Conservation (phyloP, 1,140 invertebrate genomes). For the Zaprionus camerounensis region DNA sequence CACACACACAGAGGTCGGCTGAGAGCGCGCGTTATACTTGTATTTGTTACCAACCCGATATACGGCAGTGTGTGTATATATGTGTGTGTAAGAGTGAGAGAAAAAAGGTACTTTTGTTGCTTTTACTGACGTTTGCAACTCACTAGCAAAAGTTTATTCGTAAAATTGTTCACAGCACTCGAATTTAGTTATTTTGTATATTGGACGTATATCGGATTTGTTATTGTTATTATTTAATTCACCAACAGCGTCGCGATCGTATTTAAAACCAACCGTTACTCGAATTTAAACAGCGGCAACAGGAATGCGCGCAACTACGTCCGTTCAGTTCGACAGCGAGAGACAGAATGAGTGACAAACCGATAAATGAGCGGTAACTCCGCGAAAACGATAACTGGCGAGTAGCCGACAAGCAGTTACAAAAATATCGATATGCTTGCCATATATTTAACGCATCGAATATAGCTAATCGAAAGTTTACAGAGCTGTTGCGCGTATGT, state of each 20-base stretch:
- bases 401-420: slow-evolving; percentile 6
- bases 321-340: slow-evolving; percentile 27
- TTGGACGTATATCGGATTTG: slow-evolving; percentile 16
- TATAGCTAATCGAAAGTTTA: background rate
- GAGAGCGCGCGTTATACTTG: slow-evolving; percentile 36
- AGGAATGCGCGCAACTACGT: background rate
- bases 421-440: slow-evolving; percentile 17
- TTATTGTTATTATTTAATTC: slow-evolving; percentile 33
- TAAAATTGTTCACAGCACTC: slow-evolving; percentile 26
- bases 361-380: slow-evolving; percentile 29
- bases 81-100: slow-evolving; percentile 32
- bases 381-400: slow-evolving; percentile 1
- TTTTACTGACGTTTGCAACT: slow-evolving; percentile 41
- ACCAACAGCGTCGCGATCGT: slow-evolving; percentile 25
- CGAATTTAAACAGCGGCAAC: background rate
- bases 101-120: slow-evolving; percentile 51
- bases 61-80: background rate
- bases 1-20: slow-evolving; percentile 22
- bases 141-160: slow-evolving; percentile 7
- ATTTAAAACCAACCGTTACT: slow-evolving; percentile 34
- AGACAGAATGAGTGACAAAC: slow-evolving; percentile 32
- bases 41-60: slow-evolving; percentile 49
- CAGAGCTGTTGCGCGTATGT: background rate
- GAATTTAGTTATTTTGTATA: background rate
- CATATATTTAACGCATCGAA: slow-evolving; percentile 2